Conservation (phyloP, 2,797 vertebrate genomes). For the Siniperca obscura region DNA sequence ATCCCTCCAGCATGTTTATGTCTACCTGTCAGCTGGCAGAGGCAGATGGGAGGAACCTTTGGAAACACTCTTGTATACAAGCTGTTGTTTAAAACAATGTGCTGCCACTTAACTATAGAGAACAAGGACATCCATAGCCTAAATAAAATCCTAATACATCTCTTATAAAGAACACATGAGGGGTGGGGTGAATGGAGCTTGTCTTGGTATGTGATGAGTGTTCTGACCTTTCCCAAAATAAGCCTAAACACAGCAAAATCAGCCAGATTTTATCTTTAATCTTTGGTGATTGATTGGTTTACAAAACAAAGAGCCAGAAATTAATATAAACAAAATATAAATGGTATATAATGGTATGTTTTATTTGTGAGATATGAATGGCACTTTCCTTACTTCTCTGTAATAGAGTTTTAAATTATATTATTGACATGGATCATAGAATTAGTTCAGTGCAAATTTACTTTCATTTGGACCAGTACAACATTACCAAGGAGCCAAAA, state of each 20-base stretch:
- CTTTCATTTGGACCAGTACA: background rate
- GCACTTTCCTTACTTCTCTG: background rate
- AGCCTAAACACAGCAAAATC: constrained; percentile 43
- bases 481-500: background rate
- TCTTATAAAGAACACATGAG: background rate
- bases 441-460: background rate
- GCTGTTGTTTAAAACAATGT: constrained; percentile 50
- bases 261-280: constrained; percentile 41
- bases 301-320: constrained; percentile 45
- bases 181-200: background rate
- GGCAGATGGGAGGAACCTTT: constrained; percentile 52
- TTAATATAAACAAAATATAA: background rate
- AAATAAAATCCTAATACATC: constrained; percentile 44
- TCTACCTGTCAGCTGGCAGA: constrained; percentile 67
- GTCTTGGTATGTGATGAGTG: background rate
- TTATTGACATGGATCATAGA: background rate
- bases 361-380: background rate
- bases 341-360: too few species aligned
- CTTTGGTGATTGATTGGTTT: constrained; percentile 22
- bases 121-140: constrained; percentile 61
- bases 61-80: constrained; percentile 16
- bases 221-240: constrained; percentile 13
- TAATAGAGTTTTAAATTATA: background rate
- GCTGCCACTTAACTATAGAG: constrained; percentile 11
- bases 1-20: constrained; percentile 71